Base-by-base conservation (phyloP, 2,888 invertebrate genomes). In the Biston betularia region DNA sequence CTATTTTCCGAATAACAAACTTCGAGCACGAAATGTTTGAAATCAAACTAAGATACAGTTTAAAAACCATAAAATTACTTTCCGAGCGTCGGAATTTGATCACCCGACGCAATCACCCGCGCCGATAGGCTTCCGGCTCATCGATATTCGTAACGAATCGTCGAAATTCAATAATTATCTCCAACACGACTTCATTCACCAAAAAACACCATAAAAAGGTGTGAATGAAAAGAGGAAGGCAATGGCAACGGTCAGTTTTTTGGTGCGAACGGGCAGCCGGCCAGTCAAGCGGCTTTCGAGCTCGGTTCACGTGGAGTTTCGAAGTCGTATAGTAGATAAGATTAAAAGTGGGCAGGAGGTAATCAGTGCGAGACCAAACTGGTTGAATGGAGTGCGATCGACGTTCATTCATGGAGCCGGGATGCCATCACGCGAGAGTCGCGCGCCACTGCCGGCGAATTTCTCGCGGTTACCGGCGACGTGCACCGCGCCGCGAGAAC, bases 121-220 rank as follows among this genome's bases (percentile, higher is more conserved):
- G 85, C 89, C 85, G 87, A 88, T 85, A 74, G 87, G 91, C 92
- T 92, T 93, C 93, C 93, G 92, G 90, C 90, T 87, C 90, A 90
- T 92, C 93, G 91, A 93, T 93, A 90, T 92, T 93, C 93, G 93
- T 91, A 89, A 88, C 93, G 93, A 93, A 93, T 93, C 89, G 89
- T 88, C 85, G 88, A 93, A 92, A 92, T 92, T 93, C 89, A 92
- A 93, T 93, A 92, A 93, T 93, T 93, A 93, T 91, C 90, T 87
- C 89, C 88, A 90, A 93, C 92, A 93, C 92, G 93, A 93, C 91
- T 93, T 91, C 93, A 92, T 92, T 93, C 91, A 92, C 85, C 87
- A 89, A 89, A 92, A 92, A 93, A 87, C 78, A 78, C 78, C 70
- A 82, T 85, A 93, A 93, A 93, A 93, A 93, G 89, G 93, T 92